A percentile compares a stretch with the other conserved stretches of the same genome.
Conservation (phyloP, 2,113 vertebrate genomes). For the Gallinago paraguaiae region DNA sequence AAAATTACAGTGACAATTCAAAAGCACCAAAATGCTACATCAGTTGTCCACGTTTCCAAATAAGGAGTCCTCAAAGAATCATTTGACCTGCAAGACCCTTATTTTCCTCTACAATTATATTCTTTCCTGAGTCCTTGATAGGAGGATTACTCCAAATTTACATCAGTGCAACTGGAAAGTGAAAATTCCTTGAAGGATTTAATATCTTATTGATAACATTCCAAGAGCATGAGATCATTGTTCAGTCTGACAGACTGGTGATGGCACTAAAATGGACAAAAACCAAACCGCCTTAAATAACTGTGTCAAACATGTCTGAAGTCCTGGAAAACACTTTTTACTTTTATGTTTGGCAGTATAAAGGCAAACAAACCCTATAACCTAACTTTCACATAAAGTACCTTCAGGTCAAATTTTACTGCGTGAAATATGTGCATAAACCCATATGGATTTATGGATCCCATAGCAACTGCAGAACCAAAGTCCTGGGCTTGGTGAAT, state of each 20-base stretch:
- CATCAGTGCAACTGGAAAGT: background rate
- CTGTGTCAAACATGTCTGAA: background rate
- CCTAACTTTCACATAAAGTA: background rate
- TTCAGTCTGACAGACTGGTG: background rate
- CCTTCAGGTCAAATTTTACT: background rate
- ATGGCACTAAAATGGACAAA: background rate
- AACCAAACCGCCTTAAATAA: background rate
- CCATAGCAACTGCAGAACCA: background rate
- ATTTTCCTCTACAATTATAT: background rate
- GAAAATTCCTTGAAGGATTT: background rate
- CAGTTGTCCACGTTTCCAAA: background rate
- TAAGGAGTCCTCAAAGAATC: background rate
- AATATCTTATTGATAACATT: background rate
- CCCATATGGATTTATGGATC: background rate
- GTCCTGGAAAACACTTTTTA: background rate
- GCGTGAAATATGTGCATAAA: background rate
- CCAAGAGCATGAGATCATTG: background rate
- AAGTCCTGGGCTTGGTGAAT: rapidly evolving
- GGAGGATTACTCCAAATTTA: background rate
- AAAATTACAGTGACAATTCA: slow-evolving; percentile 9
- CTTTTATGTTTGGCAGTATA: background rate
- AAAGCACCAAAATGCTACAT: background rate
- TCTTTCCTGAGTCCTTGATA: background rate
- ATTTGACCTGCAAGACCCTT: background rate
- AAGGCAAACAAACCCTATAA: background rate